Conservation (phyloP, 1,140 invertebrate species). For the Cyclina sinensis region DNA sequence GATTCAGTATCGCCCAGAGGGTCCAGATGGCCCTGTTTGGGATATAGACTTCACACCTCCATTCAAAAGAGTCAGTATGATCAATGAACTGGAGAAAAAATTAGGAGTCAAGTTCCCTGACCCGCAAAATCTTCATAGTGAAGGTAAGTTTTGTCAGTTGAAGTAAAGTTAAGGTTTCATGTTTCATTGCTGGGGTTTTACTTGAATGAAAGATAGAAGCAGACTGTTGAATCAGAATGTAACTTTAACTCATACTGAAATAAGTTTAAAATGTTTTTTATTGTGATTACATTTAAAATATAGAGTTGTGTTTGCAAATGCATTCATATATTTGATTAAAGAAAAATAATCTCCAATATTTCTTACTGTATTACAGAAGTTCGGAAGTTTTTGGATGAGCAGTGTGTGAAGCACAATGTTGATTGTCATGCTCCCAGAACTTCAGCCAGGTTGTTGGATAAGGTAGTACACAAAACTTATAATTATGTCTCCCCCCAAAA, state of each 20-base stretch:
- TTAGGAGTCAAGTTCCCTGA: constrained; percentile 95
- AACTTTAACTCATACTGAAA: too few species aligned
- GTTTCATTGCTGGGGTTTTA: too few species aligned
- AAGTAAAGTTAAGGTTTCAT: too few species aligned
- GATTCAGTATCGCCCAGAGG: constrained; percentile 97
- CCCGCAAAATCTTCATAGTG: constrained; percentile 85
- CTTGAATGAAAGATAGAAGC: too few species aligned
- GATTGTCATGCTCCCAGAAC: constrained; percentile 98
- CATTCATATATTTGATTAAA: too few species aligned
- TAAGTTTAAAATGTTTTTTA: too few species aligned
- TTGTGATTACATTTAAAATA: too few species aligned
- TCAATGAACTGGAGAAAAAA: constrained; percentile 94
- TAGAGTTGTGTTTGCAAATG: too few species aligned
- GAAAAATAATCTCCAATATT: too few species aligned
- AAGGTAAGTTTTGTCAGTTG: background rate
- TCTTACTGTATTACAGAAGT: constrained; percentile 73
- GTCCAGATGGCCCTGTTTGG: constrained; percentile 90
- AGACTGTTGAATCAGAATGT: too few species aligned
- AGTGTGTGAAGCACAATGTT: constrained; percentile 95
- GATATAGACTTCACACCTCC: constrained; percentile 99
- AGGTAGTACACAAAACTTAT: constrained; percentile 88
- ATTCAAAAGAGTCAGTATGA: constrained; percentile 97
- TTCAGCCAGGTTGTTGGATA: constrained; percentile 97
- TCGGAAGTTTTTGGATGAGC: constrained; percentile 91
- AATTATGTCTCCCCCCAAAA: background rate